These are phyloP conservation scores for Stenodema calcarata DNA, from an alignment of 2,888 invertebrate species.

Conservation along the genomic window DNA sequence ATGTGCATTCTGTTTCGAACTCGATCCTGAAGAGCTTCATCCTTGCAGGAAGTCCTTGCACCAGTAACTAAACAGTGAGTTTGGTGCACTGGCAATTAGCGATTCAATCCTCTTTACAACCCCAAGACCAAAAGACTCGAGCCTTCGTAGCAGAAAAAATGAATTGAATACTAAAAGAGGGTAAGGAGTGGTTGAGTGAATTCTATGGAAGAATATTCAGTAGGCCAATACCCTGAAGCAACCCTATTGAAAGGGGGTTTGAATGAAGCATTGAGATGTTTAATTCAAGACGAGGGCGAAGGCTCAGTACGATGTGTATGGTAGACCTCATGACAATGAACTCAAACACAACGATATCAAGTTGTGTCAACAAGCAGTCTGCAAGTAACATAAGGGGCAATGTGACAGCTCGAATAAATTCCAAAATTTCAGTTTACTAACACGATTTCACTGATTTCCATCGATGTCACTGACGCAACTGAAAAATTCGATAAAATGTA, in stretches of 20 bases:
- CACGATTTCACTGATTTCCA: too few species aligned
- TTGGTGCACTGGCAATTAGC: background rate
- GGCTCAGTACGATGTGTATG: background rate
- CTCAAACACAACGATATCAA: background rate
- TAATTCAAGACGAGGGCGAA: background rate
- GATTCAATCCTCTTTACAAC: background rate
- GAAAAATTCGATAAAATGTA: too few species aligned
- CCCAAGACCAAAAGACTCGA: background rate
- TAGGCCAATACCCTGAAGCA: background rate
- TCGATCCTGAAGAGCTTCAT: too few species aligned
- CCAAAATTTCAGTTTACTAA: too few species aligned
- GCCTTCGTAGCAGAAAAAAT: background rate
- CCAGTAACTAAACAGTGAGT: background rate
- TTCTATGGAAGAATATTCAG: constrained; percentile 8
- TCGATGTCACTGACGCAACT: too few species aligned
- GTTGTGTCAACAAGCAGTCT: too few species aligned
- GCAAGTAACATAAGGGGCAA: too few species aligned
- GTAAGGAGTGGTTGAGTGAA: background rate
- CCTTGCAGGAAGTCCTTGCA: too few species aligned
- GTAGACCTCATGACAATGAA: background rate
- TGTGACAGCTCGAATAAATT: too few species aligned
- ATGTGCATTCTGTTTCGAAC: too few species aligned
- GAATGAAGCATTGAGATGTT: background rate
- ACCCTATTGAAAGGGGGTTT: background rate
- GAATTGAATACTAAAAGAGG: background rate